A percentile compares a stretch with the other conserved stretches of the same genome.
Evolutionary conservation across 2,797 vertebrate genomes (phyloP).

Genomic region (Scomberomorus guttatus): DNA sequence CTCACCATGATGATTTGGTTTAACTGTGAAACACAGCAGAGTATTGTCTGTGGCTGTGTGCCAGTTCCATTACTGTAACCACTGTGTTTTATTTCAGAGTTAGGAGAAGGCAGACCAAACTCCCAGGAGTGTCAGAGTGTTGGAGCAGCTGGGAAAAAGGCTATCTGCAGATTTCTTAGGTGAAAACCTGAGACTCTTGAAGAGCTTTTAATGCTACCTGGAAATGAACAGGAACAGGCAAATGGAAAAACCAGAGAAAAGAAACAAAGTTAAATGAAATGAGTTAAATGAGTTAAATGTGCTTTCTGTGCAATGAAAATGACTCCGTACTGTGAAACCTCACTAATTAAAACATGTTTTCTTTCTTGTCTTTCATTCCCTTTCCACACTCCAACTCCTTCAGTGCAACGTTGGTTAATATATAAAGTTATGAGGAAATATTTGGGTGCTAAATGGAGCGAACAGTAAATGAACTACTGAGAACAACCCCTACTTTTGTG

Average conservation of each 20-base stretch:
- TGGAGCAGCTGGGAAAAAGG: slow-evolving; percentile 25
- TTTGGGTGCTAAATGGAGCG: neutral
- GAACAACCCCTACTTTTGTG: no score
- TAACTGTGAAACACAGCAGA: slow-evolving; percentile 42
- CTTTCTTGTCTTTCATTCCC: no score
- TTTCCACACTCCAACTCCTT: no score
- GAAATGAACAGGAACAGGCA: slow-evolving; percentile 1
- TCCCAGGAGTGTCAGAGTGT: slow-evolving; percentile 18
- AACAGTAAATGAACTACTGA: no score
- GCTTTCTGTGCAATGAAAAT: neutral
- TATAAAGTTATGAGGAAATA: neutral
- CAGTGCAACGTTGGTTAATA: no score
- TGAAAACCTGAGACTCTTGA: slow-evolving; percentile 2
- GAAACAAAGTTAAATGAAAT: neutral
- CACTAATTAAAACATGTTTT: no score
- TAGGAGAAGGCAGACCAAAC: slow-evolving; percentile 26
- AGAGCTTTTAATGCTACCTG: slow-evolving; percentile 13
- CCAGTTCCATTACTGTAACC: slow-evolving; percentile 53
- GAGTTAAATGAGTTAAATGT: no score
- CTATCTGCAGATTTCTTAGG: slow-evolving; percentile 21
- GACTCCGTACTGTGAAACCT: neutral
- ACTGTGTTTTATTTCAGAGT: slow-evolving; percentile 51
- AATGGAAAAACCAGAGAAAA: neutral
- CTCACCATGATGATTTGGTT: slow-evolving; percentile 30
- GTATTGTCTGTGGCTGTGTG: slow-evolving; percentile 50